Base-by-base conservation (phyloP, 2,888 invertebrate species). In the Conops quadrifasciatus region DNA sequence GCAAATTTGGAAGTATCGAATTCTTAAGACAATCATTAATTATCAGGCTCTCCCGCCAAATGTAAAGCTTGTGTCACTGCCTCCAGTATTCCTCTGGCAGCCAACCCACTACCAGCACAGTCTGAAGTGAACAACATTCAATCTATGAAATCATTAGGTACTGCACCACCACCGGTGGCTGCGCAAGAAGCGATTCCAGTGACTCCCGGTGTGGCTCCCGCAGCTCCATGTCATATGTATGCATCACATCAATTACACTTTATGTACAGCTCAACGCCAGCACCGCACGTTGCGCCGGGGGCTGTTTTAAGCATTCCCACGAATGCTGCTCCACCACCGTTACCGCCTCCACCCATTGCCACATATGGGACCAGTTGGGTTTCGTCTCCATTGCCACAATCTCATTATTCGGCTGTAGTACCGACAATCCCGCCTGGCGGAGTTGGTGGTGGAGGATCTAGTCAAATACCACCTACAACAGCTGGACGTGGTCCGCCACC, bases 221-320 rank as follows among this genome's bases (percentile, higher is more conserved):
- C 72, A 11, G 58, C 73, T 1, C 68, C 65, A 53, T 77, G 75
- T 69, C 76, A 76, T 63, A 71, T 77, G 70, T 78, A 77, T 56
- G 30, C 76, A 7, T 36, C 74, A 11, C 77, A 79, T 67, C 74
- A 76, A 15, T 76, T 79, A 65, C 77, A 76, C 71, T 68, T 73
- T 76, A 80, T 76, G 75, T 86, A 68, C 88, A 87, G 74, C 85
- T 87, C 1, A 85, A 87, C 1, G 86, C 88, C 56, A 88, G 86
- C 78, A 19, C 84, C 79, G 49, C 85, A 70, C 15, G 69, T 60
- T n/a, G 63, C 80, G 11, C 79, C 81, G 0, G 77, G 77, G 26
- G 73, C 79, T 13, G 67, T 67, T 21, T 26, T 47, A 58, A 60
- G 79, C 78, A 75, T 77, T 2, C 74, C 77, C 9, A 78, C 81